Percentiles rank a stretch among this genome's conserved stretches.
Conservation (phyloP, 2,888 invertebrate species). For the Graphium colonna region DNA sequence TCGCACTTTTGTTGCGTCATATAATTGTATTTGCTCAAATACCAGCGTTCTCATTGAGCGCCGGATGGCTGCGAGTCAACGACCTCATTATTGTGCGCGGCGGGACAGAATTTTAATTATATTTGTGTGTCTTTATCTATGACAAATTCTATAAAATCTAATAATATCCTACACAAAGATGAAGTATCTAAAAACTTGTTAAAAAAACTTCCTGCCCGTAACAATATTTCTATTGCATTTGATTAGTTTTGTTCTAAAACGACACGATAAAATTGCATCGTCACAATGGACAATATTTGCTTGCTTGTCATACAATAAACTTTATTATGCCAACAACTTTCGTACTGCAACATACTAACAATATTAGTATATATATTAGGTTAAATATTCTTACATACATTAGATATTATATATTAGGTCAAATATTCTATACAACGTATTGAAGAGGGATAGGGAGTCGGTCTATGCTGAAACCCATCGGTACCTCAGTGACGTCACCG, state of each 20-base stretch:
- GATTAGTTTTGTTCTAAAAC: too few relatives aligned
- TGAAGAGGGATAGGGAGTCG: slow-evolving; percentile 23
- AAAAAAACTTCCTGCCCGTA: too few relatives aligned
- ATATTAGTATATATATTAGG: too few relatives aligned
- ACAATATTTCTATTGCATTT: too few relatives aligned
- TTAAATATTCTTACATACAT: too few relatives aligned
- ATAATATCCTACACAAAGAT: slow-evolving; percentile 2
- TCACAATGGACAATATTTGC: too few relatives aligned
- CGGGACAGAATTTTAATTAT: slow-evolving; percentile 43
- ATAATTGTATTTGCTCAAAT: slow-evolving; percentile 37
- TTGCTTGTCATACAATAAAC: too few relatives aligned
- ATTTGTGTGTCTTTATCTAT: slow-evolving; percentile 33
- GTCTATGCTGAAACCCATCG: slow-evolving; percentile 69
- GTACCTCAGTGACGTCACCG: slow-evolving; percentile 75
- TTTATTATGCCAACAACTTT: too few relatives aligned
- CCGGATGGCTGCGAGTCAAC: slow-evolving; percentile 39
- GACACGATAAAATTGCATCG: too few relatives aligned
- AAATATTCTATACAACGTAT: background rate
- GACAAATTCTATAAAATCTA: slow-evolving; percentile 13
- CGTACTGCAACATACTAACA: too few relatives aligned
- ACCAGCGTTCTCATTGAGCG: slow-evolving; percentile 37
- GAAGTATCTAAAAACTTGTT: too few relatives aligned
- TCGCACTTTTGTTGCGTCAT: slow-evolving; percentile 28
- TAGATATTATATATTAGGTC: too few relatives aligned
- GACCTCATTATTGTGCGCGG: slow-evolving; percentile 46